phyloP scores from a whole-genome alignment of 37 sponge, comb jelly and placozoan genomes.

The Mnemiopsis leidyi region DNA sequence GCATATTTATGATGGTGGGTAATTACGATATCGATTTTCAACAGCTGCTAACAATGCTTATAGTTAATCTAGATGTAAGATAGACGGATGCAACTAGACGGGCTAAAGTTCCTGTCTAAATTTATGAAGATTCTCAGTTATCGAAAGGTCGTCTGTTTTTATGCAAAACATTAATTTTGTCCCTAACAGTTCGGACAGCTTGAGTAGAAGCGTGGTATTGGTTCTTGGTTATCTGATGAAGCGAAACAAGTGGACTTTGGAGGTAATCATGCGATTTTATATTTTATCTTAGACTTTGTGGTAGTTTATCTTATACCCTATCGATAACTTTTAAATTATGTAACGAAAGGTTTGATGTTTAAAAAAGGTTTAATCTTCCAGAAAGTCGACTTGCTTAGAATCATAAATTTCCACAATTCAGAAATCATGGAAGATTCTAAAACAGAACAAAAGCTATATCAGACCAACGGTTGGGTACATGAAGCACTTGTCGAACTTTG shows the following conservation, averaged over 20 bases:
- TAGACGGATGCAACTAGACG: not conserved
- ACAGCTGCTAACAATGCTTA: too few relatives aligned
- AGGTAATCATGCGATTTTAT: slow-evolving; percentile 76
- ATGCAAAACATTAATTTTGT: too few relatives aligned
- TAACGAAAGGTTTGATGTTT: too few relatives aligned
- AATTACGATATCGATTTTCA: not conserved
- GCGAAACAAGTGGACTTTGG: slow-evolving; percentile 72
- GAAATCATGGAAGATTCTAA: slow-evolving; percentile 73
- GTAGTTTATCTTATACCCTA: too few relatives aligned
- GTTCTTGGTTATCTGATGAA: slow-evolving; percentile 82
- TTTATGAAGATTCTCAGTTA: too few relatives aligned
- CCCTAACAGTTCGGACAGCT: slow-evolving; percentile 65
- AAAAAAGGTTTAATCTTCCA: too few relatives aligned
- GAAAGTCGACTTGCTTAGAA: too few relatives aligned
- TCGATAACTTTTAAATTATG: too few relatives aligned
- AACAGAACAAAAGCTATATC: slow-evolving; percentile 69
- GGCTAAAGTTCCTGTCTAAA: not conserved
- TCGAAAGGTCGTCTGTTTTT: too few relatives aligned
- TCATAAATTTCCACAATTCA: too few relatives aligned
- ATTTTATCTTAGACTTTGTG: too few relatives aligned
- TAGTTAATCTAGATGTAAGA: too few relatives aligned
- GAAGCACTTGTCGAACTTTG: slow-evolving; percentile 78
- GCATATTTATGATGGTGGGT: not conserved
- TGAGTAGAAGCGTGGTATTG: slow-evolving; percentile 73
- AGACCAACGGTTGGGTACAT: slow-evolving; percentile 71